Evolutionary conservation across 92 coral and sea anemone species (phyloP).

Genomic region (Montipora capitata): DNA sequence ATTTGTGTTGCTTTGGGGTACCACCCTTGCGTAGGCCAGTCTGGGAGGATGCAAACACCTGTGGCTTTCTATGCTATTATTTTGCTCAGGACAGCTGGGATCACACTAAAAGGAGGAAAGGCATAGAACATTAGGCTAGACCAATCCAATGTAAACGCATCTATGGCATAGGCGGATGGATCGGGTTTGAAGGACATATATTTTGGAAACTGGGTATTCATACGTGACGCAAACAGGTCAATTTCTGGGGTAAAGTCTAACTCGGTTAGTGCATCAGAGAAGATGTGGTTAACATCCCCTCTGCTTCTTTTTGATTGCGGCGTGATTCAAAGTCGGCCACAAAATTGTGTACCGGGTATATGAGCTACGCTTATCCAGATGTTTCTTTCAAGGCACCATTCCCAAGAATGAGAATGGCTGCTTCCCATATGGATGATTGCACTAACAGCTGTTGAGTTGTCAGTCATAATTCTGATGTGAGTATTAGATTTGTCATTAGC

Average conservation of each 20-base stretch:
- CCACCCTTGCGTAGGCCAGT: neutral
- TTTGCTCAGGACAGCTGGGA: no score
- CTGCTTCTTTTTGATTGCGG: neutral
- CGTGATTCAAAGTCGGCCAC: neutral
- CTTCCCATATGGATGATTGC: neutral
- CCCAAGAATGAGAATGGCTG: neutral
- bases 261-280: conserved; percentile 4
- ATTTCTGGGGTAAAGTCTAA: conserved; percentile 26
- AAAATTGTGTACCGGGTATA: neutral
- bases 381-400: neutral
- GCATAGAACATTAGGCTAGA: conserved; percentile 33
- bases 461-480: neutral
- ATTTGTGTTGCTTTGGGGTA: neutral
- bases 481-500: neutral
- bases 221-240: conserved; percentile 55
- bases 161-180: conserved; percentile 32
- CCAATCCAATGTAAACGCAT: conserved; percentile 35
- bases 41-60: conserved; percentile 1
- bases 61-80: neutral
- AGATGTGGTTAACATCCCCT: neutral
- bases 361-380: neutral
- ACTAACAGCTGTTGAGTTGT: neutral
- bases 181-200: conserved; percentile 29
- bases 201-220: no score
- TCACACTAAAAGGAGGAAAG: conserved; percentile 34